A percentile compares a stretch with the other conserved stretches of the same genome.
These are phyloP conservation scores for Lasioglossum lativentre DNA, from an alignment of 2,888 invertebrate genomes.

Conservation along the genomic window DNA sequence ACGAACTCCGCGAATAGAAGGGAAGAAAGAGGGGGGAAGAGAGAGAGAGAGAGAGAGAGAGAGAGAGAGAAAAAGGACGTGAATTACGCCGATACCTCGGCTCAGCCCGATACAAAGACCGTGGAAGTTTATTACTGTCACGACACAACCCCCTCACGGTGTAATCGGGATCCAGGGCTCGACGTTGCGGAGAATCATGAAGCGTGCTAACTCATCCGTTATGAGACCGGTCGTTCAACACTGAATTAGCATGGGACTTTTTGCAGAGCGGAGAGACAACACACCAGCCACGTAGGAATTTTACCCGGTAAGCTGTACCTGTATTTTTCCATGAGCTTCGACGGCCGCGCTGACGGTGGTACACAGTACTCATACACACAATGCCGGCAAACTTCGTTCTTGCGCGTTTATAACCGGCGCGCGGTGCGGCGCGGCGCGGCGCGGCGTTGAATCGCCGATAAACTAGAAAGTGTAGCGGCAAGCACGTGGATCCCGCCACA, in stretches of 20 bases:
- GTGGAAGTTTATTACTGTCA: constrained; percentile 38
- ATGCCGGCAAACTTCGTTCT: neutral
- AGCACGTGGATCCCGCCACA: neutral
- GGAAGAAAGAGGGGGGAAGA: neutral
- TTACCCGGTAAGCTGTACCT: constrained; percentile 65
- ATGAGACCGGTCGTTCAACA: constrained; percentile 47
- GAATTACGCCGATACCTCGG: neutral
- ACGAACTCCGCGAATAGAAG: neutral
- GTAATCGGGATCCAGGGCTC: constrained; percentile 39
- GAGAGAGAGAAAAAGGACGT: neutral
- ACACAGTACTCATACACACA: neutral
- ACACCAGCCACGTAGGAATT: constrained; percentile 72
- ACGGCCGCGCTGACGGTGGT: constrained; percentile 41
- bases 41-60: neutral
- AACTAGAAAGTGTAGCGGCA: neutral
- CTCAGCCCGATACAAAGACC: constrained; percentile 8
- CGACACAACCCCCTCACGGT: constrained; percentile 30
- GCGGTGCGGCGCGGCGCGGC: too few species aligned
- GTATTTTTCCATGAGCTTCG: constrained; percentile 69
- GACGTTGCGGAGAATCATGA: constrained; percentile 43
- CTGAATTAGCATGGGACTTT: constrained; percentile 67
- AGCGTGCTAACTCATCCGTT: constrained; percentile 58
- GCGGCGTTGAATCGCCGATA: constrained; percentile 2
- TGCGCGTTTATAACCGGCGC: neutral
- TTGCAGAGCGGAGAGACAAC: constrained; percentile 43